Evolutionary conservation across 2,113 vertebrate species (phyloP).

Genomic region (Forbesichthys agassizii): DNA sequence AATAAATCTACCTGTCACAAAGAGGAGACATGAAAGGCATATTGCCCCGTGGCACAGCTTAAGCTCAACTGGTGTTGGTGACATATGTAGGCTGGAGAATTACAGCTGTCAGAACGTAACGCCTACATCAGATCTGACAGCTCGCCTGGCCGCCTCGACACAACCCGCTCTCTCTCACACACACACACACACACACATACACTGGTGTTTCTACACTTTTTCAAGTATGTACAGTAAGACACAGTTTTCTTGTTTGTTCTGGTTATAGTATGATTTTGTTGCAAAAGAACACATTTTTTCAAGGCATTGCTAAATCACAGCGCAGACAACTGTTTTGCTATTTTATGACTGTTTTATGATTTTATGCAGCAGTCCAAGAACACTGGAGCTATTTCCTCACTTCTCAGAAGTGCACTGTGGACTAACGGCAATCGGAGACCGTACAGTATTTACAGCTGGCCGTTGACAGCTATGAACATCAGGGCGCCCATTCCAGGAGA

Average conservation of each 20-base stretch:
- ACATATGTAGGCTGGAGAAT: slow-evolving; percentile 98
- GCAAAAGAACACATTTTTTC: slow-evolving; percentile 26
- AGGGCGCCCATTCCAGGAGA: slow-evolving; percentile 46
- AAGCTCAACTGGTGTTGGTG: slow-evolving; percentile 97
- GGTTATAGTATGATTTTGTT: neutral
- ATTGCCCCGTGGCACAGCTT: slow-evolving; percentile 92
- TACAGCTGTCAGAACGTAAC: slow-evolving; percentile 99
- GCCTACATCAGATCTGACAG: slow-evolving; percentile 93
- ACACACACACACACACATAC: slow-evolving; percentile 19
- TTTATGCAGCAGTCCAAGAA: slow-evolving; percentile 19
- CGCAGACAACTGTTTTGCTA: slow-evolving; percentile 60
- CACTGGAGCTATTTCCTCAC: slow-evolving; percentile 34
- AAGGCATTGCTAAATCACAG: slow-evolving; percentile 51
- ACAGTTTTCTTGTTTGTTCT: slow-evolving; percentile 38
- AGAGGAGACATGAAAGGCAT: slow-evolving; percentile 89
- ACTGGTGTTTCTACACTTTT: neutral
- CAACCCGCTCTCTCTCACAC: slow-evolving; percentile 52
- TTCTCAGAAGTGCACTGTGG: slow-evolving; percentile 58
- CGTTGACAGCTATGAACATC: slow-evolving; percentile 67
- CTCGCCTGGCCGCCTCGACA: slow-evolving; percentile 39
- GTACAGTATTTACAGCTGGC: slow-evolving; percentile 54
- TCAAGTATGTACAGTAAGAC: slow-evolving; percentile 15
- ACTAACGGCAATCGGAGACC: slow-evolving; percentile 52
- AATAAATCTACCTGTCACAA: slow-evolving; percentile 99
- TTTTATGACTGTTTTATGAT: slow-evolving; percentile 43